phyloP scores from a whole-genome alignment of 1,140 invertebrate species.

The Piezodorus guildinii region DNA sequence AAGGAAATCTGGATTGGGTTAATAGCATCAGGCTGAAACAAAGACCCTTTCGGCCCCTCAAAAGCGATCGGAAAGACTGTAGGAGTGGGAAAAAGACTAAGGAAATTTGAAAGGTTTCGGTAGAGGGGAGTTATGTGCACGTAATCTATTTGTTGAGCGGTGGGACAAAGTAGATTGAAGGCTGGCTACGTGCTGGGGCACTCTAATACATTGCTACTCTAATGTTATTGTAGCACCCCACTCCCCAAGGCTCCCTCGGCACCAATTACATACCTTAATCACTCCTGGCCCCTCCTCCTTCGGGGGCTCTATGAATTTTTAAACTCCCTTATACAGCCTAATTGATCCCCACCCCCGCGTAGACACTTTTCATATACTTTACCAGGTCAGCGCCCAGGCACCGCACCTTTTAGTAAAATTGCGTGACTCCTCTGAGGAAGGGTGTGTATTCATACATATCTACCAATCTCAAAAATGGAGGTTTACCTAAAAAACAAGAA shows the following conservation, averaged over 20 bases:
- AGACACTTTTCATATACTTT: no score
- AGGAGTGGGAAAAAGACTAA: slow-evolving; percentile 5
- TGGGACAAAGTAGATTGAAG: slow-evolving; percentile 21
- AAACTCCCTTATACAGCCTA: slow-evolving; percentile 1
- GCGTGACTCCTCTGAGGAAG: no score
- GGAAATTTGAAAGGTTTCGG: slow-evolving; percentile 15
- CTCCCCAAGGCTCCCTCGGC: not conserved
- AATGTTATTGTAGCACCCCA: slow-evolving; percentile 21
- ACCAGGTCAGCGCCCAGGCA: no score
- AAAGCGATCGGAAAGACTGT: no score
- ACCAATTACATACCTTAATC: slow-evolving; percentile 22
- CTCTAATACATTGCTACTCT: slow-evolving; percentile 21
- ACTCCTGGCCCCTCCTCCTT: not conserved
- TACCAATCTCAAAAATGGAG: no score
- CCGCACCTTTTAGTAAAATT: no score
- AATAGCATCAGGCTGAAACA: no score
- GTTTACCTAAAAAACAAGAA: no score
- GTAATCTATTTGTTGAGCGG: slow-evolving; percentile 23
- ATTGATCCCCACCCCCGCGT: not conserved
- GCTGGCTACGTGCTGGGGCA: slow-evolving; percentile 9
- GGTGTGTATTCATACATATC: no score
- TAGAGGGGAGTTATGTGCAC: slow-evolving; percentile 32
- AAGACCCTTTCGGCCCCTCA: no score
- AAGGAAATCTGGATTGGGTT: no score
- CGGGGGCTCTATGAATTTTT: slow-evolving; percentile 12